Percentiles rank a stretch among this genome's conserved stretches.
These are phyloP conservation scores for Aphyosemion australe DNA, from an alignment of 2,113 vertebrate species.

Conservation along the genomic window DNA sequence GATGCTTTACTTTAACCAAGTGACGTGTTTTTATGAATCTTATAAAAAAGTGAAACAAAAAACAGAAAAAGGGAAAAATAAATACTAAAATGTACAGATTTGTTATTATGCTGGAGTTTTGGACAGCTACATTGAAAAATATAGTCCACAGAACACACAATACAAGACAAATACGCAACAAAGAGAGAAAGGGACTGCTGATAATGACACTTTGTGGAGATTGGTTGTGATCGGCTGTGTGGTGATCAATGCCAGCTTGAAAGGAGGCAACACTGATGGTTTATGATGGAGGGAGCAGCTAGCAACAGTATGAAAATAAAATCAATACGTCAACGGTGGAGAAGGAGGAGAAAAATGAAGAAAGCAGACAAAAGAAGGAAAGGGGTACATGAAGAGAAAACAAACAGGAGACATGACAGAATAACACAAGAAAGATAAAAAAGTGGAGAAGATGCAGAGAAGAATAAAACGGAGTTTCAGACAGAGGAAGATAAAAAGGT, in stretches of 20 bases:
- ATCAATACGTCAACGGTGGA: constrained; percentile 61
- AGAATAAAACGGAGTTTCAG: constrained; percentile 11
- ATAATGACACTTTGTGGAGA: constrained; percentile 57
- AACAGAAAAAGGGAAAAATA: too few species aligned
- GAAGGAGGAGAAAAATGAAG: constrained; percentile 32
- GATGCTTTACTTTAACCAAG: background rate
- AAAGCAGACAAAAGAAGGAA: constrained; percentile 10
- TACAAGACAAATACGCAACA: constrained; percentile 41
- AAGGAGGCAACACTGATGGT: constrained; percentile 59
- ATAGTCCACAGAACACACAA: constrained; percentile 37
- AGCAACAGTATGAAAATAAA: constrained; percentile 69
- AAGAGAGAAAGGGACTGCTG: constrained; percentile 35
- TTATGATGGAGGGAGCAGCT: constrained; percentile 57
- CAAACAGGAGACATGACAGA: constrained; percentile 20
- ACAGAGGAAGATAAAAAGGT: constrained; percentile 55
- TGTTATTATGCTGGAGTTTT: constrained; percentile 22
- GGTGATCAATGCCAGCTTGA: constrained; percentile 62
- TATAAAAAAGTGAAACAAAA: background rate
- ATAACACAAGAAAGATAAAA: constrained; percentile 45
- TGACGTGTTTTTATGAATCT: background rate
- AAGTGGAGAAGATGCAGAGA: constrained; percentile 17
- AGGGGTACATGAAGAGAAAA: constrained; percentile 16
- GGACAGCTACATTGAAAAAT: constrained; percentile 40
- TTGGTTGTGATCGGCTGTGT: constrained; percentile 56
- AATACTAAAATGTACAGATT: background rate